Conservation (phyloP, 2,113 vertebrate genomes). For the Cyanoderma ruficeps region DNA sequence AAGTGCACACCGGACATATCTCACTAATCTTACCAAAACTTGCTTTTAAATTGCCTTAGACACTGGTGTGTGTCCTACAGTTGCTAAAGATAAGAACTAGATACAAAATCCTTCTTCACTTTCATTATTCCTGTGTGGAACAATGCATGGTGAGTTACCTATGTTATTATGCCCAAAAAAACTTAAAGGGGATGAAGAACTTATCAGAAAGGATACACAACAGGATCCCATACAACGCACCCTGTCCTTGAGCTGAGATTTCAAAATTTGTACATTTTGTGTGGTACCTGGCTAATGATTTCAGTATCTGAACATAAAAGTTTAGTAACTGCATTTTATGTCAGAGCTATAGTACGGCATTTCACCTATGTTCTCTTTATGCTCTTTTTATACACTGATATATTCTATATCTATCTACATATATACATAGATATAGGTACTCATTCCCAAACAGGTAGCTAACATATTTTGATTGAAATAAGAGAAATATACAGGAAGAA, state of each 20-base stretch:
- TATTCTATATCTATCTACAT: background rate
- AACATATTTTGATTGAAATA: background rate
- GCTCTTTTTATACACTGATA: background rate
- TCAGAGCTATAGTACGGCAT: background rate
- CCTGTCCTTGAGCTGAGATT: background rate
- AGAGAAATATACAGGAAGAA: background rate
- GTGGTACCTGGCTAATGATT: background rate
- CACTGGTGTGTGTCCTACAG: background rate
- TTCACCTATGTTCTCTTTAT: background rate
- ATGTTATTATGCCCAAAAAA: background rate
- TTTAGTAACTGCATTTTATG: background rate
- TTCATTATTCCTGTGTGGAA: background rate
- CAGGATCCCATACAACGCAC: accelerated
- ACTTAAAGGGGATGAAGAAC: background rate
- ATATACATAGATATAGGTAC: background rate
- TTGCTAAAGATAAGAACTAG: background rate
- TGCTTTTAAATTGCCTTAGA: background rate
- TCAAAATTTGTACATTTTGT: background rate
- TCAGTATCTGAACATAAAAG: background rate
- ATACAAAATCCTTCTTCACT: background rate
- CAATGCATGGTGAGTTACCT: background rate
- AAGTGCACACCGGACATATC: background rate
- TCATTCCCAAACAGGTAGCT: background rate
- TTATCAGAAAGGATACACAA: background rate
- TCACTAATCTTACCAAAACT: background rate